Evolutionary conservation across 2,797 vertebrate genomes (phyloP), one percentile per base, ranked within the genome.

Genomic region (Phalloptychus januarius): DNA sequence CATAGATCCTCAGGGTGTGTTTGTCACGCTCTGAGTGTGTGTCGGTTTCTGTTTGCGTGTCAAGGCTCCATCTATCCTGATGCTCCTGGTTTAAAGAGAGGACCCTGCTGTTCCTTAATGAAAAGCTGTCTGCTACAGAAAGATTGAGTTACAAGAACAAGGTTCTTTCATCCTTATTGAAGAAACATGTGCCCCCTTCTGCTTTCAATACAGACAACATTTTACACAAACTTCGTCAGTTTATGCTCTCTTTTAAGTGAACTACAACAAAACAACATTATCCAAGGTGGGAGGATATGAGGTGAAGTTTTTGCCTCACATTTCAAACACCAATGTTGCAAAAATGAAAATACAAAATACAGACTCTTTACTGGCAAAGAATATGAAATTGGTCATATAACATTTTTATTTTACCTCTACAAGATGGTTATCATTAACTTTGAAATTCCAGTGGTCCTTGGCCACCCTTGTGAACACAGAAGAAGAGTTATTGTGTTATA

Each of bases 121-220:
- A 94, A 95, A 93, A 93, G 93, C 94, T 93, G 91, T 91, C 89
- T 87, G 94, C 93, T 91, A 95, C 93, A 95, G 87, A 94, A 90
- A 92, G 95, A 95, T 96, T 94, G 81, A 83, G 92, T 96, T 96
- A 95, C 96, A 93, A 91, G 87, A 94, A 90, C 78, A 72, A 91
- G 50, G 75, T 56, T 81, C 95, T 95, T 96, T 96, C 94, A 96
- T 96, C 95, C 92, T 96, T 95, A 96, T 96, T 95, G 93, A 95
- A 96, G 89, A 96, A 96, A 95, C 90, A 93, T 95, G 95, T 95
- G 94, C 78, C 69, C 73, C 79, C 74, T 74, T 75, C 63, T 83
- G 72, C 56, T 85, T 88, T 86, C 73, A 58, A 38, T 74, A 73
- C 28, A 73, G 46, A 85, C 58, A 72, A 18, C 56, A 74, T 77